phyloP scores from a whole-genome alignment of 2,888 invertebrate genomes.

The Hylaea fasciaria region DNA sequence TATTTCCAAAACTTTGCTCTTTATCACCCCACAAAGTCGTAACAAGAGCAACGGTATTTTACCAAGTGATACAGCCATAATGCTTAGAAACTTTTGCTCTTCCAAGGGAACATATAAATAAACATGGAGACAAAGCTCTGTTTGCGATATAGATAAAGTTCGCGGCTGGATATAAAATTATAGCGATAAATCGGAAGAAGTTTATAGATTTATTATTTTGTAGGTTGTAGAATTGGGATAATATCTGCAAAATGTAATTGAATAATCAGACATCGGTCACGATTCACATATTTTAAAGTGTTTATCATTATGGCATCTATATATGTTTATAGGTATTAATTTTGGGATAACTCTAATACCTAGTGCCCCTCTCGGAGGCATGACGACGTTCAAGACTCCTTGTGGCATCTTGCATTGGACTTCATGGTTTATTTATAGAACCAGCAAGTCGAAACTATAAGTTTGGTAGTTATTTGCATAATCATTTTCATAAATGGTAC shows the following conservation, averaged over 20 bases:
- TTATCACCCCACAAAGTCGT: constrained; percentile 53
- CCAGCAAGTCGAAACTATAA: too few relatives aligned
- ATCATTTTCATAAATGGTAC: too few relatives aligned
- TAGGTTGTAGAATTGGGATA: constrained; percentile 2
- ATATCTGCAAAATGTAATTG: background rate
- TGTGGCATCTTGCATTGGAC: too few relatives aligned
- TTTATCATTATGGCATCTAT: too few relatives aligned
- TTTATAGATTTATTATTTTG: too few relatives aligned
- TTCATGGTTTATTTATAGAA: too few relatives aligned
- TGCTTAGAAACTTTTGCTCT: constrained; percentile 56
- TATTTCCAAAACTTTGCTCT: constrained; percentile 42
- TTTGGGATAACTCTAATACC: too few relatives aligned
- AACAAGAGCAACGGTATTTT: constrained; percentile 58
- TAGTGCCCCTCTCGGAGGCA: too few relatives aligned
- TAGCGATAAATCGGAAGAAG: constrained; percentile 11
- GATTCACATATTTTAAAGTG: too few relatives aligned
- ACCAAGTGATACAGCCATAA: constrained; percentile 55
- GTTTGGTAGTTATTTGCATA: too few relatives aligned
- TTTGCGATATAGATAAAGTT: constrained; percentile 32
- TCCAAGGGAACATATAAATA: constrained; percentile 27
- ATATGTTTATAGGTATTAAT: too few relatives aligned
- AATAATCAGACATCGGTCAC: background rate
- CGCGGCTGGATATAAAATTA: constrained; percentile 11
- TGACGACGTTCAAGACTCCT: too few relatives aligned
- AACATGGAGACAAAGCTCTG: constrained; percentile 27